Evolutionary conservation across 2,113 vertebrate species (phyloP).

Genomic region (Ictalurus furcatus): DNA sequence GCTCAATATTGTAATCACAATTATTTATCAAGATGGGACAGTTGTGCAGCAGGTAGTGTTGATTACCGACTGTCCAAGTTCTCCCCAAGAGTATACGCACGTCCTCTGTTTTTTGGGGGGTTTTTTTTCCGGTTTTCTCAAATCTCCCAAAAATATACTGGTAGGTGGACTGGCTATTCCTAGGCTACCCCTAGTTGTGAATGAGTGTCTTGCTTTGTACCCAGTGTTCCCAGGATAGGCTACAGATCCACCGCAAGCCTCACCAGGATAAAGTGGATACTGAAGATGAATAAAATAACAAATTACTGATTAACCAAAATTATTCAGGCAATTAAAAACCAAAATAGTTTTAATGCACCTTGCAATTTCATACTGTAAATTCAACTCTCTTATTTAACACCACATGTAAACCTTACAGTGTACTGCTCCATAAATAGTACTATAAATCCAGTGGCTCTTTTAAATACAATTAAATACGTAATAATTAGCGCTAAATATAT

Average conservation of each 20-base stretch:
- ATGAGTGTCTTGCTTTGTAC: neutral
- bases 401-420: neutral
- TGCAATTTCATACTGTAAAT: neutral
- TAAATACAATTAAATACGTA: neutral
- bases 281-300: neutral
- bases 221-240: neutral
- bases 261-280: neutral
- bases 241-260: neutral
- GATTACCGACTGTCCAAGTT: neutral
- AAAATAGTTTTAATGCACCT: neutral
- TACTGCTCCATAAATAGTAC: neutral
- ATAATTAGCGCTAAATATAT: neutral
- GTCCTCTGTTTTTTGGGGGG: neutral
- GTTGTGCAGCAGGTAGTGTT: neutral
- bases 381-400: neutral
- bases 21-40: neutral
- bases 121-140: neutral
- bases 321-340: neutral
- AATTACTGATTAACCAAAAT: neutral
- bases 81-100: neutral
- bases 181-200: neutral
- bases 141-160: neutral
- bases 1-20: neutral
- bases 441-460: neutral
- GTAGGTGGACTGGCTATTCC: neutral